Evolutionary conservation across 1,140 invertebrate genomes (phyloP).

Genomic region (Aricia agestis): DNA sequence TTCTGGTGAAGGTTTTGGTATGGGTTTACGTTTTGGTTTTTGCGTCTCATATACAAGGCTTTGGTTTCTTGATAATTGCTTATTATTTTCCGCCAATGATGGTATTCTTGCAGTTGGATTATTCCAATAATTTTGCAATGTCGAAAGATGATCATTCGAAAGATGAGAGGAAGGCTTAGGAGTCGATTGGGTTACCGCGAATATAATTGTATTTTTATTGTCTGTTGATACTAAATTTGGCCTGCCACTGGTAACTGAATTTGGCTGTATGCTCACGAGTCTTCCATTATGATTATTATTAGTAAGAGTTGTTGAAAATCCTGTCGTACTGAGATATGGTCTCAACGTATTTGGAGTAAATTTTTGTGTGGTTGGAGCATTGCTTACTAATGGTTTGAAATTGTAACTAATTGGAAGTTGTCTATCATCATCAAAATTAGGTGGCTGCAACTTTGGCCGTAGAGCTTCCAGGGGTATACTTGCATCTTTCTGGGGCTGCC

Average conservation of each 20-base stretch:
- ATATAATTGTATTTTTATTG: constrained; percentile 38
- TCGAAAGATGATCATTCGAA: constrained; percentile 51
- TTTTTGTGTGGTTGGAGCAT: constrained; percentile 27
- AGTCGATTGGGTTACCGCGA: constrained; percentile 45
- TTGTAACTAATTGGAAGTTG: constrained; percentile 55
- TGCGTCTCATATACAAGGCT: constrained; percentile 39
- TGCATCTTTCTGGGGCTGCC: constrained; percentile 32
- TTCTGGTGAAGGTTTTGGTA: constrained; percentile 74
- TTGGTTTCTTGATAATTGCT: neutral
- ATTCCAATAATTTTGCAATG: constrained; percentile 59
- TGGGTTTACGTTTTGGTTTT: constrained; percentile 60
- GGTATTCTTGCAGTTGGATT: constrained; percentile 40
- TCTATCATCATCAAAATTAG: constrained; percentile 64
- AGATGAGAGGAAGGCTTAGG: constrained; percentile 50
- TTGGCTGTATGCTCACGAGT: constrained; percentile 32
- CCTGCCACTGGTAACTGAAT: neutral
- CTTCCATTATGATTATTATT: constrained; percentile 46
- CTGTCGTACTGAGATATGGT: constrained; percentile 43
- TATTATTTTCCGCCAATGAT: constrained; percentile 27
- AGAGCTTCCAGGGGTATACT: constrained; percentile 35
- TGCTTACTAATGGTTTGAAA: constrained; percentile 36
- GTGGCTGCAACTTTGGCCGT: constrained; percentile 51
- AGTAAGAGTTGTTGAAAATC: constrained; percentile 35
- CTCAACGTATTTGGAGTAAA: constrained; percentile 40
- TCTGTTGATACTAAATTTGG: constrained; percentile 35